Conservation (phyloP, 2,888 invertebrate species). For the Achlya flavicornis region DNA sequence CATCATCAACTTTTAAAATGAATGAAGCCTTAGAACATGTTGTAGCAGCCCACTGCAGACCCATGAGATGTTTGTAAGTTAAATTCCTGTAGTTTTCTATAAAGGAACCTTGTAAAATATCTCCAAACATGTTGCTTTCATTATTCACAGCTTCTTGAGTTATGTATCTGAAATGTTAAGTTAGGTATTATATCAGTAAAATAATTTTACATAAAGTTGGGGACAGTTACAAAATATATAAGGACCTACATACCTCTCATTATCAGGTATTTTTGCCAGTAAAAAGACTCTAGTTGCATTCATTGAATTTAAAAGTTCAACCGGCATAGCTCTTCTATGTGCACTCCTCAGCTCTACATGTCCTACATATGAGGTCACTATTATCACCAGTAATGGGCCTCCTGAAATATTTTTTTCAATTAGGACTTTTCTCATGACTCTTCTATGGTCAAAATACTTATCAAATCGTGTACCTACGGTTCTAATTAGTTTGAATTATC, state of each 20-base stretch:
- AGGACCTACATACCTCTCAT: conserved; percentile 64
- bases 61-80: conserved; percentile 93
- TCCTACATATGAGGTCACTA: conserved; percentile 91
- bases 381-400: conserved; percentile 65
- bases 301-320: conserved; percentile 80
- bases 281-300: conserved; percentile 87
- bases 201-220: neutral
- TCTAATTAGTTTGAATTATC: too few relatives aligned
- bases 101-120: conserved; percentile 91
- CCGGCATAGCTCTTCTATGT: conserved; percentile 87
- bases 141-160: conserved; percentile 83
- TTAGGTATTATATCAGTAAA: neutral
- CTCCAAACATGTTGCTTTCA: conserved; percentile 86
- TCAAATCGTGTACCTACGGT: too few relatives aligned
- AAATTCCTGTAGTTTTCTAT: conserved; percentile 90
- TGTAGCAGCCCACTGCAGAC: conserved; percentile 88
- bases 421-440: too few relatives aligned
- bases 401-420: conserved; percentile 47
- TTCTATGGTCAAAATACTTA: too few relatives aligned
- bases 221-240: neutral
- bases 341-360: conserved; percentile 88
- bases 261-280: conserved; percentile 83
- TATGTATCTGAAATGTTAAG: conserved; percentile 55
- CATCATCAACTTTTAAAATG: conserved; percentile 92
- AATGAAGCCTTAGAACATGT: conserved; percentile 85